A percentile compares a stretch with the other conserved stretches of the same genome.
phyloP scores from a whole-genome alignment of 2,888 invertebrate species.

The Amitus sp. region DNA sequence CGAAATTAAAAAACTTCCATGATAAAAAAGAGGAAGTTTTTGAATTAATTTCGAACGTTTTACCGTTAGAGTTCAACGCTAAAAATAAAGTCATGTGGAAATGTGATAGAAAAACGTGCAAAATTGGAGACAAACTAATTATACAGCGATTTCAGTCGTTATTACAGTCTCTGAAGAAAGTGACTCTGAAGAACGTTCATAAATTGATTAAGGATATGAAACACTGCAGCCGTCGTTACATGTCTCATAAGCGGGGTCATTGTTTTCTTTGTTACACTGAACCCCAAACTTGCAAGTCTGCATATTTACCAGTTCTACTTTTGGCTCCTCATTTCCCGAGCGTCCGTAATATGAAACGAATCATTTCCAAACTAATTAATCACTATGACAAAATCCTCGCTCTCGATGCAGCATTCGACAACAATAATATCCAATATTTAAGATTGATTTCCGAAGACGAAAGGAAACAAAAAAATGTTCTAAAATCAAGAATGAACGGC shows the following conservation, averaged over 20 bases:
- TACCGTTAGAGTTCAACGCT: neutral
- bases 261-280: neutral
- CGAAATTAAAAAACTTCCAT: neutral
- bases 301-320: neutral
- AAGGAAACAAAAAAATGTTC: neutral
- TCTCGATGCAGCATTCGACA: neutral
- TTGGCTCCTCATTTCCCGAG: neutral
- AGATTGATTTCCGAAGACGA: neutral
- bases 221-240: neutral
- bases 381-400: neutral
- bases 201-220: neutral
- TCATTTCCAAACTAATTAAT: neutral
- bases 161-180: neutral
- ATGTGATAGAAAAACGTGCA: conserved; percentile 8
- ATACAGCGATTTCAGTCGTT: neutral
- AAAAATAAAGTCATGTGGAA: conserved; percentile 7
- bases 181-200: neutral
- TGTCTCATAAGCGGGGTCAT: neutral
- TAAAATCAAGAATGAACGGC: neutral
- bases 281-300: neutral
- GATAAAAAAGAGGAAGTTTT: neutral
- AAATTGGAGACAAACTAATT: neutral
- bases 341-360: neutral
- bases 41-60: neutral
- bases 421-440: neutral